Evolutionary conservation across 2,797 vertebrate genomes (phyloP).

Genomic region (Rhinichthys osculus): DNA sequence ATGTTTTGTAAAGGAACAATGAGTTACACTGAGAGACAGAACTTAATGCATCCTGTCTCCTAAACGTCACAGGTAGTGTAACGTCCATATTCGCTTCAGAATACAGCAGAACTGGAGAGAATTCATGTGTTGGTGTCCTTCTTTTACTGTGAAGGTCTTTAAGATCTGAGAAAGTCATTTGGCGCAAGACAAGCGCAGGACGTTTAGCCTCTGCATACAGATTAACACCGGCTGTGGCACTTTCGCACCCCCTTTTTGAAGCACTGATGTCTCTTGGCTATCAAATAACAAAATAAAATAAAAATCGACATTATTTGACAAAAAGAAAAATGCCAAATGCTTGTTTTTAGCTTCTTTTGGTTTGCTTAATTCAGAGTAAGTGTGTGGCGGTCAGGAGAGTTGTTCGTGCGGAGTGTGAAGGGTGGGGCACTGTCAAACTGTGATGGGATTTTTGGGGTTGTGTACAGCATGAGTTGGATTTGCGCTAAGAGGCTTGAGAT

Average conservation of each 20-base stretch:
- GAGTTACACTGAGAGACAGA: not conserved
- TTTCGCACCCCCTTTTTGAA: not conserved
- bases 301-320: not conserved
- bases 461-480: conserved; percentile 40
- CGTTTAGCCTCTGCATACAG: conserved; percentile 45
- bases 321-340: not conserved
- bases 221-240: conserved; percentile 28
- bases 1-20: conserved; percentile 2
- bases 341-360: not conserved
- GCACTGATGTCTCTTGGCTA: not conserved
- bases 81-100: not conserved
- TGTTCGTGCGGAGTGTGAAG: conserved; percentile 37
- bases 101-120: not conserved
- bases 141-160: not conserved
- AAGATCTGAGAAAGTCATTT: conserved; percentile 16
- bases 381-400: not conserved
- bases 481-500: conserved; percentile 41
- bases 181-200: conserved; percentile 17
- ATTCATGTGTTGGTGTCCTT: not conserved
- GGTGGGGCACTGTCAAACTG: conserved; percentile 55
- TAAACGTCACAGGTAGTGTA: not conserved
- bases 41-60: not conserved
- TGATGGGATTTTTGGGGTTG: conserved; percentile 36
- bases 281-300: no score
- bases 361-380: not conserved